phyloP scores from a whole-genome alignment of 1,140 invertebrate genomes.

The Nilaparvata lugens region DNA sequence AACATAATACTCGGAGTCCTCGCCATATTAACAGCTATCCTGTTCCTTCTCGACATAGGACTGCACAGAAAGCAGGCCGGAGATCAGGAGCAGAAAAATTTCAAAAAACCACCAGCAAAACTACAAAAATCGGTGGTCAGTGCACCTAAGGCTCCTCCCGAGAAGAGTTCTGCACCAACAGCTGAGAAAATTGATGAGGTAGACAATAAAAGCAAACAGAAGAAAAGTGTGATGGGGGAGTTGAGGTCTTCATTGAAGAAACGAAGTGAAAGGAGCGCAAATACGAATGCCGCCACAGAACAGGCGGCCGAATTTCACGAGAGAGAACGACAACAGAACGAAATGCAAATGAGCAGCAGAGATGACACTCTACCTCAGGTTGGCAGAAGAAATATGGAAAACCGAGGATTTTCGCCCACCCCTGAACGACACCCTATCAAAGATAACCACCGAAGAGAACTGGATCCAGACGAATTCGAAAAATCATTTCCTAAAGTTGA shows the following conservation, averaged over 20 bases:
- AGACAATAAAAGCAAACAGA: constrained; percentile 7
- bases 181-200: constrained; percentile 4
- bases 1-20: constrained; percentile 56
- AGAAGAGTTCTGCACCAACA: background rate
- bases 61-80: background rate
- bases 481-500: background rate
- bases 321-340: background rate
- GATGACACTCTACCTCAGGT: background rate
- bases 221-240: constrained; percentile 15
- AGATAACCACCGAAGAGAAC: background rate
- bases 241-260: constrained; percentile 13
- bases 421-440: background rate
- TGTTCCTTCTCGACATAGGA: constrained; percentile 57
- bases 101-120: background rate
- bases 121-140: background rate
- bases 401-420: constrained; percentile 9
- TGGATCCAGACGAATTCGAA: background rate
- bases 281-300: constrained; percentile 2
- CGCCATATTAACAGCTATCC: constrained; percentile 52
- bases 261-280: constrained; percentile 7
- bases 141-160: background rate
- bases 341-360: background rate
- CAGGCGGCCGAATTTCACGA: background rate
- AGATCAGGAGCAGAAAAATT: background rate
- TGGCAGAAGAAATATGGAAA: constrained; percentile 14